A percentile compares a stretch with the other conserved stretches of the same genome.
Evolutionary conservation across 2,888 invertebrate species (phyloP).

Genomic region (Limnephilus rhombicus): DNA sequence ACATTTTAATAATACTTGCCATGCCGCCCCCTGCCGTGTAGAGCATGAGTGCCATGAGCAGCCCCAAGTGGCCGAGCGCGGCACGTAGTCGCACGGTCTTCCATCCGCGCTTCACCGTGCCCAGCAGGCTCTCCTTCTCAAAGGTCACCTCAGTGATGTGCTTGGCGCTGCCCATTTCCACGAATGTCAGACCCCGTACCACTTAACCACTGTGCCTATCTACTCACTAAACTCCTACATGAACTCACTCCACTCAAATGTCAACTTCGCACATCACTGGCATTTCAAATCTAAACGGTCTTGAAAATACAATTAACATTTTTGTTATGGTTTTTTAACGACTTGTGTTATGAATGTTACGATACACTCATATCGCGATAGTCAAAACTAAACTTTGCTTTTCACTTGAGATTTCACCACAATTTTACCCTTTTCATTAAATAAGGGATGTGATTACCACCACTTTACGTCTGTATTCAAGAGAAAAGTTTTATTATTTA

Average conservation of each 20-base stretch:
- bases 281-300: conserved; percentile 4
- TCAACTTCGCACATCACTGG: conserved; percentile 28
- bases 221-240: background rate
- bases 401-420: background rate
- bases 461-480: background rate
- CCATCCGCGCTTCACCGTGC: conserved; percentile 74
- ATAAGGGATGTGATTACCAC: background rate
- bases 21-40: conserved; percentile 89
- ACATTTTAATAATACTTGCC: conserved; percentile 72
- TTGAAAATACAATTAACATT: background rate
- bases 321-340: background rate
- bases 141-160: conserved; percentile 73
- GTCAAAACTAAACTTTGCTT: background rate
- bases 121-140: conserved; percentile 77
- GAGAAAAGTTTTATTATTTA: background rate
- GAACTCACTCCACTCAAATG: conserved; percentile 27
- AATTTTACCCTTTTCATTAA: background rate
- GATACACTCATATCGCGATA: background rate
- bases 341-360: background rate
- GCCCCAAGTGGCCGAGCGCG: conserved; percentile 84
- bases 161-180: conserved; percentile 63
- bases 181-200: background rate
- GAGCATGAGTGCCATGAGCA: conserved; percentile 85
- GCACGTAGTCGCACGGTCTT: conserved; percentile 81
- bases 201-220: background rate